Evolutionary conservation across 1,140 invertebrate genomes (phyloP).

Genomic region (Trichogramma pretiosum): DNA sequence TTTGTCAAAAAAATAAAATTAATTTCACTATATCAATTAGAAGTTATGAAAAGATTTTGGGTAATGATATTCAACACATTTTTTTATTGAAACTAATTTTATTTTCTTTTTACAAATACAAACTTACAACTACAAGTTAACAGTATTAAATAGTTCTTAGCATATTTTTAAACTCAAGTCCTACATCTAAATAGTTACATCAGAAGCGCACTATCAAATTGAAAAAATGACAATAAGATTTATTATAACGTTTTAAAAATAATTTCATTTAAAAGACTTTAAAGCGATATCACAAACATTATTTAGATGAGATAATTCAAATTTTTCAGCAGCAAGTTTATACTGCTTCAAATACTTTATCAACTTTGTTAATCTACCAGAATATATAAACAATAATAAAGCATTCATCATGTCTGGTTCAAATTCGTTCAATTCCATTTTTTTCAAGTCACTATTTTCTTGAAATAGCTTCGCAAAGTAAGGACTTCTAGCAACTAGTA

Average conservation of each 20-base stretch:
- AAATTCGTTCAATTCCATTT: neutral
- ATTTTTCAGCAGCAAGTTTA: neutral
- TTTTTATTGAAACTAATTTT: too few species aligned
- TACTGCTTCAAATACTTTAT: neutral
- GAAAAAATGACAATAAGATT: too few species aligned
- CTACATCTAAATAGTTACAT: too few species aligned
- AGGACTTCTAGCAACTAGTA: neutral
- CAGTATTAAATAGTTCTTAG: too few species aligned
- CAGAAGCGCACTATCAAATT: too few species aligned
- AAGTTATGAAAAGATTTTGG: too few species aligned
- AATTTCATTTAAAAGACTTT: neutral
- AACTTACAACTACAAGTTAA: too few species aligned
- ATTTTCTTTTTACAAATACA: too few species aligned
- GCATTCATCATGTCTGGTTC: slow-evolving; percentile 1
- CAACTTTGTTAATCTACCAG: neutral
- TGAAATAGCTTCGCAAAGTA: neutral
- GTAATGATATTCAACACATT: too few species aligned
- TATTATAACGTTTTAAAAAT: neutral
- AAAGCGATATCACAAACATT: neutral
- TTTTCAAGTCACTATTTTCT: neutral
- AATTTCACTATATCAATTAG: too few species aligned
- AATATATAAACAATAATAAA: neutral
- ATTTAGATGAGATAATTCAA: neutral
- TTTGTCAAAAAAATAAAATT: too few species aligned
- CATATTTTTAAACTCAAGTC: too few species aligned